Conservation (phyloP, 2,113 vertebrate genomes). For the Oryzias woworae region DNA sequence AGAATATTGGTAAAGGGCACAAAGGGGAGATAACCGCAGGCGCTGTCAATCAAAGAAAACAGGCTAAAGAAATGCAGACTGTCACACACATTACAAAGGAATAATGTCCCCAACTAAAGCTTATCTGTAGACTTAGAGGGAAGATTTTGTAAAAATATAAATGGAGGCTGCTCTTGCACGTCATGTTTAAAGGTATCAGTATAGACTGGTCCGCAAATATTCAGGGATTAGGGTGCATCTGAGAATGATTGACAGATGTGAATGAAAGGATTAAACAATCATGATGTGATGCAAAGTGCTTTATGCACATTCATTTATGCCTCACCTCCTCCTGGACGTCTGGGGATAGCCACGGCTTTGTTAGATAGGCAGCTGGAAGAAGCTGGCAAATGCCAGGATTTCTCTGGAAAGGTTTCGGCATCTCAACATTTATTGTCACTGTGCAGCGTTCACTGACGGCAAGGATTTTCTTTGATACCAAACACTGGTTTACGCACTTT, state of each 20-base stretch:
- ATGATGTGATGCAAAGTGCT: constrained; percentile 63
- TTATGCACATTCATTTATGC: constrained; percentile 59
- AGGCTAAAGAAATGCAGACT: constrained; percentile 45
- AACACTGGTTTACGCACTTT: not conserved
- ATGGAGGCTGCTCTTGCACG: constrained; percentile 37
- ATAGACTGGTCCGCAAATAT: constrained; percentile 47
- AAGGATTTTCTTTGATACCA: not conserved
- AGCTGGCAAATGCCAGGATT: constrained; percentile 34
- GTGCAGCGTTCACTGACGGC: not conserved
- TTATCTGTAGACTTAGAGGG: constrained; percentile 43
- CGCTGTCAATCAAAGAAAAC: constrained; percentile 38
- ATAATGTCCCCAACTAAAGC: constrained; percentile 42
- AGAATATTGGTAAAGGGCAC: constrained; percentile 43
- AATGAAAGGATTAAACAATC: constrained; percentile 64
- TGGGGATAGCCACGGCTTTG: constrained; percentile 34
- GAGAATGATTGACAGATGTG: constrained; percentile 57
- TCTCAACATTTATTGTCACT: constrained; percentile 25
- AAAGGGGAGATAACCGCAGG: constrained; percentile 33
- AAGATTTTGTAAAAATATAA: constrained; percentile 43
- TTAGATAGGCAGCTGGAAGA: constrained; percentile 38
- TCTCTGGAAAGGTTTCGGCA: constrained; percentile 34
- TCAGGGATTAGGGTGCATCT: constrained; percentile 60
- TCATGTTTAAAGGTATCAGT: constrained; percentile 49
- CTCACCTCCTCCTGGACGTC: constrained; percentile 25
- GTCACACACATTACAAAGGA: constrained; percentile 34